Conservation (phyloP, 2,888 invertebrate genomes). For the Polietes domitor region DNA sequence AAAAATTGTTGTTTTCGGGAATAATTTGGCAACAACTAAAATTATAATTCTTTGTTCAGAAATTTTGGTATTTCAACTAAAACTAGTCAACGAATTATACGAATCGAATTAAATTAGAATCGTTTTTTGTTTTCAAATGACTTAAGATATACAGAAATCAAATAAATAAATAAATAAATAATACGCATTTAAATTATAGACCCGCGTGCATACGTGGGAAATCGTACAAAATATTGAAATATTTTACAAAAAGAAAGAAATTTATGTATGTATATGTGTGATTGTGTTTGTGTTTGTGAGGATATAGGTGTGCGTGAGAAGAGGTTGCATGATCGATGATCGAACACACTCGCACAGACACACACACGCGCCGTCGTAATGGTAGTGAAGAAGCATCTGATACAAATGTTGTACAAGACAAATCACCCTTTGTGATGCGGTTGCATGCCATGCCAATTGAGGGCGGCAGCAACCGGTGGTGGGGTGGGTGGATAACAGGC, state of each 20-base stretch:
- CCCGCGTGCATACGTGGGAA: slow-evolving; percentile 10
- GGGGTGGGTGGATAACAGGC: not conserved
- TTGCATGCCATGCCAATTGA: not conserved
- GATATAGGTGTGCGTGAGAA: not conserved
- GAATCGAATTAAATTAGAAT: slow-evolving; percentile 34
- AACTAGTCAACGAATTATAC: slow-evolving; percentile 65
- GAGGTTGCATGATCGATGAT: not conserved
- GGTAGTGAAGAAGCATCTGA: slow-evolving; percentile 44
- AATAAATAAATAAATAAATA: slow-evolving; percentile 47
- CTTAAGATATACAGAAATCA: slow-evolving; percentile 32
- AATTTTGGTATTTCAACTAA: slow-evolving; percentile 45
- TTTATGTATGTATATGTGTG: not conserved
- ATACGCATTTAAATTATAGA: slow-evolving; percentile 48
- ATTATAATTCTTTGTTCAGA: slow-evolving; percentile 32
- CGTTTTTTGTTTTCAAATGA: slow-evolving; percentile 43
- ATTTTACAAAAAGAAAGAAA: slow-evolving; percentile 49
- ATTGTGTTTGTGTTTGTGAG: not conserved
- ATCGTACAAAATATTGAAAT: slow-evolving; percentile 45
- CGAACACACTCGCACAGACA: not conserved
- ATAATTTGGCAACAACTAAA: slow-evolving; percentile 43
- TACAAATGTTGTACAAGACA: slow-evolving; percentile 25
- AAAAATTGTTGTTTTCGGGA: slow-evolving; percentile 48
- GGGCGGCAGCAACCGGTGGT: not conserved
- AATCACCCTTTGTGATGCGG: slow-evolving; percentile 23
- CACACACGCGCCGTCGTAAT: not conserved